These are phyloP conservation scores for Homalodisca vitripennis DNA, from an alignment of 1,140 invertebrate species.

Conservation along the genomic window DNA sequence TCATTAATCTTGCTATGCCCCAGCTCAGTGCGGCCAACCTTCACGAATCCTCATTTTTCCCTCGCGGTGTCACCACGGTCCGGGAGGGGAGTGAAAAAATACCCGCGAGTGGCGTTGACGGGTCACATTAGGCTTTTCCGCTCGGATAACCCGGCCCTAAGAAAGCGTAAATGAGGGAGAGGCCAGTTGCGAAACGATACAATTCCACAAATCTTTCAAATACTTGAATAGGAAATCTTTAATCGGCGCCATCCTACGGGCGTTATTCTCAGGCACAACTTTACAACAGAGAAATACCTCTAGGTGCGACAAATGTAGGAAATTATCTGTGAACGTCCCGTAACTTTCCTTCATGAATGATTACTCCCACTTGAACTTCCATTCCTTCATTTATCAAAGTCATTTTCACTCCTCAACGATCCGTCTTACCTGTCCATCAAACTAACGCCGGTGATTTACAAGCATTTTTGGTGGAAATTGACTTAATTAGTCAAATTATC, in stretches of 20 bases:
- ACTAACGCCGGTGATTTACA: too few species aligned
- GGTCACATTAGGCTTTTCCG: constrained; percentile 27
- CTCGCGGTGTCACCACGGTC: background rate
- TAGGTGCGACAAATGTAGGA: too few species aligned
- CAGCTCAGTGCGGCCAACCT: background rate
- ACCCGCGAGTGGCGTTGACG: background rate
- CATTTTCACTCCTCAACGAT: background rate
- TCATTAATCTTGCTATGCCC: too few species aligned
- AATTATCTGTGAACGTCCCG: too few species aligned
- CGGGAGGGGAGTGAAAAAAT: constrained; percentile 12
- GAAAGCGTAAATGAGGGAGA: constrained; percentile 25
- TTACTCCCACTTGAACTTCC: constrained; percentile 1
- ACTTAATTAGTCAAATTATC: too few species aligned
- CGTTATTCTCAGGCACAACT: too few species aligned
- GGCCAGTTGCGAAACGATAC: too few species aligned
- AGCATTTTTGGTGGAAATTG: too few species aligned
- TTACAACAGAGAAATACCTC: too few species aligned
- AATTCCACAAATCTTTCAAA: too few species aligned
- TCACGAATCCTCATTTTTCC: constrained; percentile 10
- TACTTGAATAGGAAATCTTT: too few species aligned
- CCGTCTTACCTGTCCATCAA: constrained; percentile 10
- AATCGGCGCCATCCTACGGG: too few species aligned
- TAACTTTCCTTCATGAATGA: constrained; percentile 10
- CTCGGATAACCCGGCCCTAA: background rate
- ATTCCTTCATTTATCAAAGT: constrained; percentile 23